phyloP scores from a whole-genome alignment of 37 sponge, comb jelly and placozoan species.

The Amphimedon queenslandica region DNA sequence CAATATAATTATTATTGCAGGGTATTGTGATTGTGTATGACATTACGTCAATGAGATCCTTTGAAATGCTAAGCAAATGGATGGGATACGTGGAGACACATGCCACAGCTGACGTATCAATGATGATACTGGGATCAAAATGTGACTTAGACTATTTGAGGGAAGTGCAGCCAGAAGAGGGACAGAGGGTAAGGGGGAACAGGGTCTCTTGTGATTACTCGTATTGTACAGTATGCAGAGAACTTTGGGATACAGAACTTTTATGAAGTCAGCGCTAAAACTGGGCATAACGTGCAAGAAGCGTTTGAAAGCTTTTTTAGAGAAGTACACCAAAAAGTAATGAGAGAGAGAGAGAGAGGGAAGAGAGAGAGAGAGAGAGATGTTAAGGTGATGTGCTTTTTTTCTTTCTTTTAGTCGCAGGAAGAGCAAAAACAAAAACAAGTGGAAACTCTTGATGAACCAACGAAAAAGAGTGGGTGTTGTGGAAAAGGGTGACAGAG shows the following conservation, averaged over 20 bases:
- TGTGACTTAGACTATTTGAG: slow-evolving; percentile 51
- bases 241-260: slow-evolving; percentile 42
- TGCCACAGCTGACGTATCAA: slow-evolving; percentile 63
- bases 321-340: slow-evolving; percentile 54
- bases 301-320: slow-evolving; percentile 52
- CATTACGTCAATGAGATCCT: slow-evolving; percentile 48
- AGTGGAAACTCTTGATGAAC: not conserved
- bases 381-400: too few relatives aligned
- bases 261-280: slow-evolving; percentile 79
- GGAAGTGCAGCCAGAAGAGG: slow-evolving; percentile 59
- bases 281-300: slow-evolving; percentile 60
- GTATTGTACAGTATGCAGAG: slow-evolving; percentile 44
- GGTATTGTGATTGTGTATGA: slow-evolving; percentile 71
- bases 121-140: slow-evolving; percentile 66
- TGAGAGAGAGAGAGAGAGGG: not conserved
- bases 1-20: slow-evolving; percentile 6
- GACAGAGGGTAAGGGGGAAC: slow-evolving; percentile 34
- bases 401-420: not conserved
- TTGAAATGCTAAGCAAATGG: slow-evolving; percentile 47
- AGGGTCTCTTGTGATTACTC: not conserved
- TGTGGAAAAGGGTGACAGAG: not conserved
- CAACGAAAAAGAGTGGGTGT: not conserved
- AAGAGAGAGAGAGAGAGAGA: too few relatives aligned
- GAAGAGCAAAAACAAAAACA: not conserved
- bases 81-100: slow-evolving; percentile 58